Percentiles rank a stretch among this genome's conserved stretches.
Conservation (phyloP, 2,888 invertebrate genomes). For the Pyrrhia umbra region DNA sequence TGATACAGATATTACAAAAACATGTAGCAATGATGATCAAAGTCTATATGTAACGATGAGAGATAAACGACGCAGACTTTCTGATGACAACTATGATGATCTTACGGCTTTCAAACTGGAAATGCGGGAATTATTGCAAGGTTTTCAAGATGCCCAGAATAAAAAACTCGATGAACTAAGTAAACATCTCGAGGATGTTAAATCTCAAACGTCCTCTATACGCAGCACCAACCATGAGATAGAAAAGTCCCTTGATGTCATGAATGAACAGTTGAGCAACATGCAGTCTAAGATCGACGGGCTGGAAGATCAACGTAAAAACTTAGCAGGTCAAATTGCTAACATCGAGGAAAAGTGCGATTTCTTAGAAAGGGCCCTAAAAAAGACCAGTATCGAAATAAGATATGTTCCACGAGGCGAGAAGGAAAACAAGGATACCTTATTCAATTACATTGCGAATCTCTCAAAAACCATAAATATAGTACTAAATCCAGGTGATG, state of each 20-base stretch:
- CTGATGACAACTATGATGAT: slow-evolving; percentile 1
- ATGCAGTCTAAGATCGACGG: no score
- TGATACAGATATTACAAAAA: background rate
- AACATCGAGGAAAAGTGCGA: background rate
- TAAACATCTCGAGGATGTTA: no score
- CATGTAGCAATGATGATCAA: background rate
- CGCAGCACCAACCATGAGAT: no score
- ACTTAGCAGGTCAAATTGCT: background rate
- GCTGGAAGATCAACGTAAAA: background rate
- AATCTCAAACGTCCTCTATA: no score
- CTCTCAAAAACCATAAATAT: background rate
- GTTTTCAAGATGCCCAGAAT: no score
- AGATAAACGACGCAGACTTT: slow-evolving; percentile 5
- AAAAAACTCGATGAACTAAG: no score
- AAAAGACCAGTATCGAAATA: no score
- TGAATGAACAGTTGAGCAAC: no score
- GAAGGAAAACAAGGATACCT: background rate
- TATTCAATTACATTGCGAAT: background rate
- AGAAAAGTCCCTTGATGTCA: no score
- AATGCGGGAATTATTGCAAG: background rate
- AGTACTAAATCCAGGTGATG: background rate
- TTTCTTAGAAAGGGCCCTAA: background rate
- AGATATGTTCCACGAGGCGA: background rate
- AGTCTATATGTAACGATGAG: background rate
- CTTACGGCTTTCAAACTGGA: slow-evolving; percentile 8